Base-by-base conservation (phyloP, 1,140 invertebrate species). In the Drosophila prosaltans region DNA sequence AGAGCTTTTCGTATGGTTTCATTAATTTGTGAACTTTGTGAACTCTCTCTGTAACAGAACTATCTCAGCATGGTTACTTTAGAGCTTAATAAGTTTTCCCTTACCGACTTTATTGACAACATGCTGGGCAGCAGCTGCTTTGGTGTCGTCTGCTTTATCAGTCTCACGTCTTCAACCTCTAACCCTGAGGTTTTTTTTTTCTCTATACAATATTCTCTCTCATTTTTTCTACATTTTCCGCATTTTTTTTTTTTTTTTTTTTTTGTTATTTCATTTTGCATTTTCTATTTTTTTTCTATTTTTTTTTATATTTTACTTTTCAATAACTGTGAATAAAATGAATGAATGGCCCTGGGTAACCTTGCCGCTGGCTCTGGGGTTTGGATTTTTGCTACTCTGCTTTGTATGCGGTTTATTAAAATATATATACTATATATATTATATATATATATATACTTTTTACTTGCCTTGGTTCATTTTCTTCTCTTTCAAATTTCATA, bases 261-360 rank as follows among this genome's bases (percentile, higher is more conserved):
- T 58, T 21, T 58, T 48, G 21, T 48, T 51, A 26, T 51, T 51
- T 51, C 21, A 59, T 59, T 58, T 58, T 58, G 32, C 32, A 59
- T 59, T 39, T 59, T 59, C 16, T 21, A n/a, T 10, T 59, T 24
- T 59, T 3, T 7, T 30, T 55, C 9, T 58, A 36, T 55, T 54
- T 8, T 51, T 51, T 55, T 55, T 36, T 16, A 16, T 16, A 16
- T 16, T 40, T 24, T 24, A 59, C 57, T 59, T 57, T 57, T 59
- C 57, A 59, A 59, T 59, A 59, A 59, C 57, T 59, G 57, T 59
- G 57, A 59, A 59, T 59, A 59, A 59, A 59, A 59, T 59, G 57
- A 59, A 59, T 59, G 57, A 59, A 59, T 59, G 57, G 57, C 57
- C 57, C 57, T 24, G 32, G 57, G 32, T 59, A 59, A 59, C 57